Base-by-base conservation (phyloP, 2,113 vertebrate genomes). In the Strigops habroptila region DNA sequence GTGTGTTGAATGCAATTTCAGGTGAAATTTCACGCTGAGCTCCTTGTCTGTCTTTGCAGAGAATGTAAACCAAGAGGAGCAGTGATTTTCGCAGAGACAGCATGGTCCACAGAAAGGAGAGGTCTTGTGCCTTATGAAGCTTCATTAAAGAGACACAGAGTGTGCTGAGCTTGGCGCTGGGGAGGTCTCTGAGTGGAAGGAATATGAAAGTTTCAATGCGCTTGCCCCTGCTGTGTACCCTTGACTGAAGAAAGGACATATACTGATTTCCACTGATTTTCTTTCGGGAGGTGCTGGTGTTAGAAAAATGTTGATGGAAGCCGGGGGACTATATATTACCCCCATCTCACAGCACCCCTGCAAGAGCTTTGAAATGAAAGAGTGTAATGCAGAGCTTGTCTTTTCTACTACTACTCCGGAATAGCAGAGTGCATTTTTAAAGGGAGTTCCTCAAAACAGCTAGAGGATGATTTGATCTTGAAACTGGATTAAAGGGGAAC, bases 191-290 rank as follows among this genome's bases (percentile, higher is more conserved):
- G 17, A 39, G 24, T 0, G 0, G 8, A 90, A 16, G 7, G 27
- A 70, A 31, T 18, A 74, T 2, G 9, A 37, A 64, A 59, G 8
- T 44, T 14, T 59, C 0, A 0, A n/a, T n/a, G n/a, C n/a, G 39
- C 18, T 6, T 1, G 1, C 12, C 18, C 14, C 23, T 79, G n/a
- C 8, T 4, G 1, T 12, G 9, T 55, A 21, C 6, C 10, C 6
- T 74, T 75, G 10, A 31, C 37, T 52, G 33, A 71, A 67, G 46
- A 39, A 49, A 59, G 27, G 12, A 33, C 57, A 35, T 21, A 59
- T 59, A n/a, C 33, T n/a, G 21, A 10, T 31, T 91, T 70, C 35
- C 12, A 55, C 35, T 84, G 16, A 41, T 74, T 78, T 78, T 90
- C 11, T 62, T 48, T 51, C 2, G 1, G 9, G 53, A 73, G 4